Evolutionary conservation across 2,888 invertebrate genomes (phyloP), one percentile per base, ranked within the genome.

Genomic region (Eupithecia dodoneata): DNA sequence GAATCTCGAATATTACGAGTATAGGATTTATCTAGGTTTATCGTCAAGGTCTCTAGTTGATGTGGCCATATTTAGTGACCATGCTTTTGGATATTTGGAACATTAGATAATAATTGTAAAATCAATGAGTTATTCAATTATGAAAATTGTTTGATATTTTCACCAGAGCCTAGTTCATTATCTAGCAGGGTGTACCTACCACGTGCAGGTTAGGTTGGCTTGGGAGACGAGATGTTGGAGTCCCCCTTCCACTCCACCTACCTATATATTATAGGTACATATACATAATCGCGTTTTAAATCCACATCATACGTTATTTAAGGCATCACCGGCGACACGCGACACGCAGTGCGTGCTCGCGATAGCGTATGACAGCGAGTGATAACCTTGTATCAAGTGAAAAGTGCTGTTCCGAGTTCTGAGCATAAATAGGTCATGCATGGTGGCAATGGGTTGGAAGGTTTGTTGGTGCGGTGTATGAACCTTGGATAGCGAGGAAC

Each of bases 291-390:
- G 63, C 63, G 63, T 63, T 63, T 63, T 18, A 63, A 63, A 63
- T 63, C 63, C 63, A 66, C 66, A 41, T 66, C 41, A 55, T 66
- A 66, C 6, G 66, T 42, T 42, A 66, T 66, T 42, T 42, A 66
- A 42, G 42, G 42, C 47, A 55, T 30, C 47, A 1, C 63, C 10
- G 71, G 13, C 18, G 65, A 44, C 74, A 45, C 75, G 66, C 41
- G 10, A 42, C 87, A 86, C 87, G 84, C 83, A 75, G 75, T 77
- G 83, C 52, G 59, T 76, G 74, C 76, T 74, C 71, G 7, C 79
- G 76, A 76, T 79, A 73, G 59, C 78, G 73, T 65, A 66, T 76
- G 74, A 71, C 74, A 71, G 69, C 42, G 70, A 74, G 45, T 70
- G 76, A 76, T 76, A 73, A 73, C 73, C 76, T 63, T 65, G 73